These are phyloP conservation scores for Magallana ariakensis DNA, from an alignment of 1,140 invertebrate species.

Conservation along the genomic window DNA sequence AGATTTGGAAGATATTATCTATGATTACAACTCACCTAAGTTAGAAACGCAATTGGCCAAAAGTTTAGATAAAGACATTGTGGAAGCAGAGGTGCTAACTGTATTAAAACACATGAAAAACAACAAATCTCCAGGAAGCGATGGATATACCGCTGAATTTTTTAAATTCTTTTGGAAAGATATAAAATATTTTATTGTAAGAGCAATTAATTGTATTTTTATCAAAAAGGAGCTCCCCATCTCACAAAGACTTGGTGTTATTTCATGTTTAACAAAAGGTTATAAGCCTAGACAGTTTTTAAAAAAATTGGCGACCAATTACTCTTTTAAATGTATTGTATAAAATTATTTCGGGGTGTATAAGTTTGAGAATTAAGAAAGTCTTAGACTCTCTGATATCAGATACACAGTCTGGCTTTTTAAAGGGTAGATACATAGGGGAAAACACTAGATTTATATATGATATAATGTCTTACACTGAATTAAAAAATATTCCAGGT, in stretches of 20 bases:
- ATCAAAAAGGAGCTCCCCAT: conserved; percentile 9
- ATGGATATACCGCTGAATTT: not conserved
- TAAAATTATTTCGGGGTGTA: not conserved
- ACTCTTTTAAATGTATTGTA: too few relatives aligned
- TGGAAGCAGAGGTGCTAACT: not conserved
- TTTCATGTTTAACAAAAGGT: conserved; percentile 31
- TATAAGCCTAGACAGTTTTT: too few relatives aligned
- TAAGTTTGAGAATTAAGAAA: conserved; percentile 18
- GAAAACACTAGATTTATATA: not conserved
- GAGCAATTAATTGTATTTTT: conserved; percentile 27
- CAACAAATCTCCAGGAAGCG: not conserved
- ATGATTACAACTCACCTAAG: not conserved
- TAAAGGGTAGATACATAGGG: conserved; percentile 39
- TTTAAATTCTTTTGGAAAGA: not conserved
- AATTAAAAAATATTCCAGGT: conserved; percentile 27
- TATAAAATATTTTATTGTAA: not conserved
- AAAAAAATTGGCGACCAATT: too few relatives aligned
- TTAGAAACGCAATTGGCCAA: not conserved
- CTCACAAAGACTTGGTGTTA: not conserved
- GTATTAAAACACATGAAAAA: conserved; percentile 36
- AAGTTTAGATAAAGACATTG: not conserved
- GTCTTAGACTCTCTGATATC: not conserved
- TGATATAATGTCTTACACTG: conserved; percentile 31
- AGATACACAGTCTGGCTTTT: conserved; percentile 35
- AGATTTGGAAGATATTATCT: not conserved